Conservation (phyloP, 2,888 invertebrate species). For the Drosophila siamana region DNA sequence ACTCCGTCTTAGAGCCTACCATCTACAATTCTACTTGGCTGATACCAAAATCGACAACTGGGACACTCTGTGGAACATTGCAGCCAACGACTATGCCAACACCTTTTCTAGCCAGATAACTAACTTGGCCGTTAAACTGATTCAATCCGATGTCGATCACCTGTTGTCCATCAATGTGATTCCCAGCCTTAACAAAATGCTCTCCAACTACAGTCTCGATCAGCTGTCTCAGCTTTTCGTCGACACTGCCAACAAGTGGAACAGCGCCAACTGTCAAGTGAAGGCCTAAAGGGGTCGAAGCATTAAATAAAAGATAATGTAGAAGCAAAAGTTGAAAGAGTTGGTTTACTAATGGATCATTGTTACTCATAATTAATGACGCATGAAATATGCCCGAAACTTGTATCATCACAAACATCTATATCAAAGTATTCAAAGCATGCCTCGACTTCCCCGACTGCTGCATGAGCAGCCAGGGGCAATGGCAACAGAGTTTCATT, state of each 20-base stretch:
- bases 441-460: background rate
- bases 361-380: constrained; percentile 1
- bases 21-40: constrained; percentile 63
- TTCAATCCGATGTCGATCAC: constrained; percentile 50
- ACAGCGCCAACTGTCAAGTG: constrained; percentile 43
- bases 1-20: constrained; percentile 58
- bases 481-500: background rate
- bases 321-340: background rate
- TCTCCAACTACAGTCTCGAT: constrained; percentile 36
- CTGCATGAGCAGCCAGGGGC: background rate
- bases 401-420: constrained; percentile 1
- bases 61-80: constrained; percentile 66
- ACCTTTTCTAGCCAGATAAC: constrained; percentile 38
- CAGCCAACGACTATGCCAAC: constrained; percentile 67
- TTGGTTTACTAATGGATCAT: background rate
- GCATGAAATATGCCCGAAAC: constrained; percentile 4
- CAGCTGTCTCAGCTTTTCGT: constrained; percentile 41
- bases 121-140: constrained; percentile 49
- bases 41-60: constrained; percentile 59
- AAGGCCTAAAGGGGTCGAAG: constrained; percentile 7
- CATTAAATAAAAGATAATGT: constrained; percentile 7
- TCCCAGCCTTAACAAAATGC: constrained; percentile 43
- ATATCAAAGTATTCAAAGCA: constrained; percentile 1
- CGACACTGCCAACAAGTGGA: constrained; percentile 37
- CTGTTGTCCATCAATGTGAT: constrained; percentile 37